These are phyloP conservation scores for Panthera leo DNA, from an alignment of 2,113 vertebrate species.

Conservation along the genomic window DNA sequence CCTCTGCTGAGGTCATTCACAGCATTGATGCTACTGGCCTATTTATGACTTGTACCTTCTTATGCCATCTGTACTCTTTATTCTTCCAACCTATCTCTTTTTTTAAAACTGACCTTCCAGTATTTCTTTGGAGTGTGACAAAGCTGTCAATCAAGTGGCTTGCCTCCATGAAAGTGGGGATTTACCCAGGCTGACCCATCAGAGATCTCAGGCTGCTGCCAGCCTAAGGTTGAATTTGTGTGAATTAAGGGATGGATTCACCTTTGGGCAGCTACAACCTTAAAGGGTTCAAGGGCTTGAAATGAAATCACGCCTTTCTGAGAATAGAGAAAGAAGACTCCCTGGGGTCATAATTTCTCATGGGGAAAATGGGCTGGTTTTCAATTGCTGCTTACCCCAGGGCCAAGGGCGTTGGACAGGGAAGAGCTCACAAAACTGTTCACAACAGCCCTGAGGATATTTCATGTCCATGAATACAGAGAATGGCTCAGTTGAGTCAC, in stretches of 20 bases:
- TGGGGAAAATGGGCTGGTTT: not conserved
- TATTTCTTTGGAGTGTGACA: not conserved
- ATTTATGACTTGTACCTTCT: not conserved
- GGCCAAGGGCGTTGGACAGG: not conserved
- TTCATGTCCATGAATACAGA: not conserved
- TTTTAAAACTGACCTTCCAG: not conserved
- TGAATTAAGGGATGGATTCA: not conserved
- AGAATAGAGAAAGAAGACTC: not conserved
- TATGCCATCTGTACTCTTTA: not conserved
- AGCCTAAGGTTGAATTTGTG: not conserved
- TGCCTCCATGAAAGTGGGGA: not conserved
- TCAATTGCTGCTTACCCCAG: not conserved
- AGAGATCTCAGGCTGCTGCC: not conserved
- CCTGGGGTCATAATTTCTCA: not conserved
- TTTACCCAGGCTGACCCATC: not conserved
- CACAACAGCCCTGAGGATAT: not conserved
- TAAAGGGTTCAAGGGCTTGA: not conserved
- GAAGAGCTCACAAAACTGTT: not conserved
- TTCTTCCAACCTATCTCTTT: not conserved
- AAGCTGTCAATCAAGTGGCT: not conserved
- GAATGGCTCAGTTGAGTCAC: not conserved
- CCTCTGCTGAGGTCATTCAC: slow-evolving; percentile 21
- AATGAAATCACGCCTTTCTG: not conserved
- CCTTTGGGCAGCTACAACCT: not conserved
- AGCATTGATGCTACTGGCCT: not conserved